Percentiles rank a stretch among this genome's conserved stretches.
Conservation (phyloP, 2,888 invertebrate genomes). For the Ochropleura plecta region DNA sequence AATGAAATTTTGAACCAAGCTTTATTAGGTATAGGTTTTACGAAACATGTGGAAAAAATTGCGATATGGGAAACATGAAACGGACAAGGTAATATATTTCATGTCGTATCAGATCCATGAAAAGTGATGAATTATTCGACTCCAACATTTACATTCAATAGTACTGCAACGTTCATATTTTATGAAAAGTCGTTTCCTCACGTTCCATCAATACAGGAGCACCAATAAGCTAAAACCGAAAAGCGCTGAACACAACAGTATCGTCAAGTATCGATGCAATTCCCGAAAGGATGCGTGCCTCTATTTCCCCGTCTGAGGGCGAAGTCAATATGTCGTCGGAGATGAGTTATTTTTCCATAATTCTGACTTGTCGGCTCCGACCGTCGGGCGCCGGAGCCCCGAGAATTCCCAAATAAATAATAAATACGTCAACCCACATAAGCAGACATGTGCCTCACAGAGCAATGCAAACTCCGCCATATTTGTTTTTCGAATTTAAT, state of each 20-base stretch:
- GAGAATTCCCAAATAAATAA: conserved; percentile 90
- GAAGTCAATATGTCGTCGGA: conserved; percentile 88
- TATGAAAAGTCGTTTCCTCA: conserved; percentile 21
- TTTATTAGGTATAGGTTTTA: background rate
- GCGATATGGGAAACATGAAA: background rate
- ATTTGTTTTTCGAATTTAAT: conserved; percentile 80
- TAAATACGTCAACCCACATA: conserved; percentile 84
- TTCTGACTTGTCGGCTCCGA: conserved; percentile 71
- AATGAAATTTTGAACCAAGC: background rate
- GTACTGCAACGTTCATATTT: conserved; percentile 27
- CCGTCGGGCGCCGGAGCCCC: conserved; percentile 71
- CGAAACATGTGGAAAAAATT: background rate
- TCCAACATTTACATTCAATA: background rate
- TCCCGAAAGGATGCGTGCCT: conserved; percentile 82
- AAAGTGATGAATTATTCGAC: background rate
- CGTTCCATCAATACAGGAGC: conserved; percentile 42
- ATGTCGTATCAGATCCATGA: background rate
- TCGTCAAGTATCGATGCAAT: conserved; percentile 80
- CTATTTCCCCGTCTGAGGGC: conserved; percentile 80
- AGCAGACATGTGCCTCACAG: conserved; percentile 65
- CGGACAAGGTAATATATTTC: background rate
- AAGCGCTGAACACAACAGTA: conserved; percentile 63
- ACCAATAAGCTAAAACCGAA: conserved; percentile 66
- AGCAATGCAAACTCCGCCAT: conserved; percentile 70
- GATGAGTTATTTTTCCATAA: conserved; percentile 90